Evolutionary conservation across 2,797 vertebrate genomes (phyloP), one percentile per base, ranked within the genome.

Genomic region (Phoebastria nigripes): DNA sequence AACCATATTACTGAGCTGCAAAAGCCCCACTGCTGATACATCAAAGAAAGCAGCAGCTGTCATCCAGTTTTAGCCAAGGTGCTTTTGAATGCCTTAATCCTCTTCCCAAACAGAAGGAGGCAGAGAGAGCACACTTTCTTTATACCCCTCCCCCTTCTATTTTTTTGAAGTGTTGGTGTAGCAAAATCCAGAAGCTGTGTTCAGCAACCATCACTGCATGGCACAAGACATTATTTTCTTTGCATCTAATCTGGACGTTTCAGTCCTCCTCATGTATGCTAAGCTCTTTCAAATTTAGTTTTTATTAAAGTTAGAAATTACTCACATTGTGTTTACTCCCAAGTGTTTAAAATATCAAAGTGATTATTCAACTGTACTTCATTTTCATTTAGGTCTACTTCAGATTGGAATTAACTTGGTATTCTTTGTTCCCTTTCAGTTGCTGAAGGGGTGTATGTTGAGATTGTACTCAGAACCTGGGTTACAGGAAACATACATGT

Each of bases 21-120:
- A 47, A 63, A 92, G 37, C 66, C 33, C 58, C 39, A 6, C 58
- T 90, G 89, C 93, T 76, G 76, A 28, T 83, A 69, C 70, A 77
- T 96, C 94, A 94, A 91, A 96, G 97, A 37, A 84, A 80, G 88
- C 84, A 95, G 95, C 93, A 91, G 82, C 93, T 96, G 92, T 87
- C 93, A 94, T 35, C 63, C 87, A 58, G 63, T 52, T 95, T 95
- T 95, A 93, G 77, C 73, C 66, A 44, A 0, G 4, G 44, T 90
- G 66, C 89, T 84, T 84, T 42, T 90, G 47, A 95, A 80, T 46
- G 59, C 87, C 87, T 90, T 94, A 96, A 96, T 96, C 93, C 82
- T 87, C 72, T 93, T 94, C 73, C 52, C 73, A 94, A 95, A 69
- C 55, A 79, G 89, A 61, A 78, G 73, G 33, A 58, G 39, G 44